phyloP scores from a whole-genome alignment of 1,140 invertebrate species.

The Cheumatopsyche charites region DNA sequence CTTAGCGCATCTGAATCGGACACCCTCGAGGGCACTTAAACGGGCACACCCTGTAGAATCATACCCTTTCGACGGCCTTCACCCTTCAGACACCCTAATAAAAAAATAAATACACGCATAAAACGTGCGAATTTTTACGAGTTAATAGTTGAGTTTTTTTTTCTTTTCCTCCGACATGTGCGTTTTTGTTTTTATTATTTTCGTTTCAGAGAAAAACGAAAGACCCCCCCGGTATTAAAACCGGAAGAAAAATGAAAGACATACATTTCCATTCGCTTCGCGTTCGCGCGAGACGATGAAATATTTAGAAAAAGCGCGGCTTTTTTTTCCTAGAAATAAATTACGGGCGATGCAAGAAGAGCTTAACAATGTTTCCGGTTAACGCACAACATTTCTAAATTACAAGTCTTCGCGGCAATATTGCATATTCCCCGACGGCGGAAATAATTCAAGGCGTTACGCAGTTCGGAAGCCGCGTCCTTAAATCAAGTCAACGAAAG shows the following conservation, averaged over 20 bases:
- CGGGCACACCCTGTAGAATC: not conserved
- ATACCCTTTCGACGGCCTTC: too few relatives aligned
- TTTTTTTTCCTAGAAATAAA: not conserved
- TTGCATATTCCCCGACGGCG: not conserved
- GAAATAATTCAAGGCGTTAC: not conserved
- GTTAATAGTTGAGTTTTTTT: constrained; percentile 31
- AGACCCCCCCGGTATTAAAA: not conserved
- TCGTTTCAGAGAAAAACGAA: not conserved
- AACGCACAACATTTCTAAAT: constrained; percentile 13
- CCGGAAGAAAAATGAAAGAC: constrained; percentile 21
- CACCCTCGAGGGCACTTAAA: constrained; percentile 31
- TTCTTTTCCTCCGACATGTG: not conserved
- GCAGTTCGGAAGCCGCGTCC: not conserved
- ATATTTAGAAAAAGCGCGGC: not conserved
- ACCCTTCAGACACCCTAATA: too few relatives aligned
- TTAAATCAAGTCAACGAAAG: constrained; percentile 4
- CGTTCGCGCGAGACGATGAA: constrained; percentile 9
- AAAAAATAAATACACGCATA: too few relatives aligned
- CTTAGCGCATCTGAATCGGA: constrained; percentile 35
- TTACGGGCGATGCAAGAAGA: not conserved
- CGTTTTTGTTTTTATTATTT: not conserved
- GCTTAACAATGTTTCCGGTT: constrained; percentile 2
- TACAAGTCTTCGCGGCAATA: not conserved
- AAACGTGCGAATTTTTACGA: not conserved
- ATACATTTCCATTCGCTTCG: constrained; percentile 22